Conservation (phyloP, 2,113 vertebrate species). For the Neolamprologus hecqui region DNA sequence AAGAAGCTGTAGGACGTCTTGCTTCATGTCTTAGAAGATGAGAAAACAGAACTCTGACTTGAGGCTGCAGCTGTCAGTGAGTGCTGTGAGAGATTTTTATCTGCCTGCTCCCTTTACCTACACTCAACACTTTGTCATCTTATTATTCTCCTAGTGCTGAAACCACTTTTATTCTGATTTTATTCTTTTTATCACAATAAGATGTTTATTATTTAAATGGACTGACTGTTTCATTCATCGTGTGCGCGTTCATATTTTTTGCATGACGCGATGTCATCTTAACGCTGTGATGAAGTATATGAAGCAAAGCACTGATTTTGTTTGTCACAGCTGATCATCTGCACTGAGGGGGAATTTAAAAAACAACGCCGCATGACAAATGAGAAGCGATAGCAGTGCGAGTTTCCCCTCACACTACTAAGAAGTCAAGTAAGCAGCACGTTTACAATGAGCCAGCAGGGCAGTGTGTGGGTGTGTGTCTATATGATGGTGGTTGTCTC, state of each 20-base stretch:
- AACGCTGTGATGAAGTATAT: background rate
- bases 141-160: background rate
- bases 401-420: background rate
- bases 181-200: background rate
- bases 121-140: background rate
- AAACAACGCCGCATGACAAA: background rate
- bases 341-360: background rate
- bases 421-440: background rate
- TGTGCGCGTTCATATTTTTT: background rate
- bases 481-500: background rate
- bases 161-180: background rate
- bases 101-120: background rate
- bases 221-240: background rate
- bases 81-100: background rate
- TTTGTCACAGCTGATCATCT: background rate
- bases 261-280: background rate
- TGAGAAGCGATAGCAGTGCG: background rate
- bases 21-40: background rate
- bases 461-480: background rate
- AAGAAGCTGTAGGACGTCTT: background rate
- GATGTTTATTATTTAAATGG: background rate
- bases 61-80: background rate
- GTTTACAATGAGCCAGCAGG: background rate
- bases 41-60: background rate
- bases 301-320: background rate